Conservation (phyloP, 2,797 vertebrate species). For the Centropyge bicolor region DNA sequence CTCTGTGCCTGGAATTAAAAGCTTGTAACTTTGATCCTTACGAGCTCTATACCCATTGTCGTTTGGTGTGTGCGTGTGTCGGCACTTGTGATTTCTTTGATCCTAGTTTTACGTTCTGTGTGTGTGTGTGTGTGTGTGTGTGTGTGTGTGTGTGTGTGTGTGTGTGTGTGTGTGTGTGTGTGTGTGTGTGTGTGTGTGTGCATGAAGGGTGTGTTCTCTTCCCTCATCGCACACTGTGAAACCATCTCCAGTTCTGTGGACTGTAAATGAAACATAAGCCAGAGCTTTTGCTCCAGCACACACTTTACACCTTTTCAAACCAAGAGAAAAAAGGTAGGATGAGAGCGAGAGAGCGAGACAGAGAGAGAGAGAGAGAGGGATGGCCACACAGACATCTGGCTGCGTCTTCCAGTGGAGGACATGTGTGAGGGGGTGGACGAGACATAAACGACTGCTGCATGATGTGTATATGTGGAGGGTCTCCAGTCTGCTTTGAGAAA, state of each 20-base stretch:
- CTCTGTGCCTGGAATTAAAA: constrained; percentile 70
- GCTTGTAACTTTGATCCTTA: constrained; percentile 73
- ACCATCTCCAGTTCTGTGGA: constrained; percentile 58
- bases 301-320: constrained; percentile 59
- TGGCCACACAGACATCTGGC: constrained; percentile 57
- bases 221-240: constrained; percentile 47
- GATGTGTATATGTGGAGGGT: constrained; percentile 35
- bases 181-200: constrained; percentile 35
- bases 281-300: constrained; percentile 39
- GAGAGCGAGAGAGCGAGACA: neutral
- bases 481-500: constrained; percentile 42
- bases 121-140: constrained; percentile 39
- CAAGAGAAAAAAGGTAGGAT: constrained; percentile 22
- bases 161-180: constrained; percentile 26
- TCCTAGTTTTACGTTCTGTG: constrained; percentile 41
- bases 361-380: neutral
- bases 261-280: constrained; percentile 73
- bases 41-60: constrained; percentile 48
- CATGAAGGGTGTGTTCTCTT: neutral
- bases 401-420: constrained; percentile 33
- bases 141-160: constrained; percentile 34
- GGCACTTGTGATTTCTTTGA: constrained; percentile 65
- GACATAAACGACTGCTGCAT: constrained; percentile 51
- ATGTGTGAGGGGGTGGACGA: constrained; percentile 59
- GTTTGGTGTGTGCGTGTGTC: constrained; percentile 38